Evolutionary conservation across 2,888 invertebrate species (phyloP).

Genomic region (Oeneis ivallda): DNA sequence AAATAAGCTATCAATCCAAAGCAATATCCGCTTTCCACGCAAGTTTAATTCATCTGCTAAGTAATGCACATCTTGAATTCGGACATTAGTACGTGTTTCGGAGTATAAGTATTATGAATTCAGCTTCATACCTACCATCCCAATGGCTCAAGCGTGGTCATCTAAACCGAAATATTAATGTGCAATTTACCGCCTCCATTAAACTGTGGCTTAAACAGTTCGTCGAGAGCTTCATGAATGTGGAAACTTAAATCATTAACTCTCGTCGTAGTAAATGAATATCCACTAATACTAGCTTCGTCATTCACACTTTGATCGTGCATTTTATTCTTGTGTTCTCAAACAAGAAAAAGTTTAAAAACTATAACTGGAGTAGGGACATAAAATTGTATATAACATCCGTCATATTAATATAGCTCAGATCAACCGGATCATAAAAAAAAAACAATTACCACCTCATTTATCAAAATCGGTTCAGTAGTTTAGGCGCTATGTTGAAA

Average conservation of each 20-base stretch:
- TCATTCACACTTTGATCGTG: too few relatives aligned
- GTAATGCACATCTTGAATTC: constrained; percentile 19
- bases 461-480: too few relatives aligned
- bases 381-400: too few relatives aligned
- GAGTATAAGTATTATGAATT: constrained; percentile 27
- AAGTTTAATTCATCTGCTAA: constrained; percentile 8
- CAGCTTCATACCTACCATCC: constrained; percentile 16
- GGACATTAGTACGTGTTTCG: constrained; percentile 14
- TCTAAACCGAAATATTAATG: constrained; percentile 64
- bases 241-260: constrained; percentile 69
- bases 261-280: constrained; percentile 62
- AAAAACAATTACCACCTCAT: too few relatives aligned
- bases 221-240: constrained; percentile 65
- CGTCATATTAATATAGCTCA: too few relatives aligned
- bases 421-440: too few relatives aligned
- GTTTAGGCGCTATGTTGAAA: too few relatives aligned
- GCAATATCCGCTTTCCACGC: background rate
- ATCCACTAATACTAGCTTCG: constrained; percentile 47
- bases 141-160: constrained; percentile 44
- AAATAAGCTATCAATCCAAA: background rate
- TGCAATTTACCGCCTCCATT: constrained; percentile 65
- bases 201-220: constrained; percentile 65
- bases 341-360: too few relatives aligned
- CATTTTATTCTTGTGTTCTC: too few relatives aligned
- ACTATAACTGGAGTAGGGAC: too few relatives aligned